Evolutionary conservation across 2,888 invertebrate genomes (phyloP).

Genomic region (Drosophila meridionalis): DNA sequence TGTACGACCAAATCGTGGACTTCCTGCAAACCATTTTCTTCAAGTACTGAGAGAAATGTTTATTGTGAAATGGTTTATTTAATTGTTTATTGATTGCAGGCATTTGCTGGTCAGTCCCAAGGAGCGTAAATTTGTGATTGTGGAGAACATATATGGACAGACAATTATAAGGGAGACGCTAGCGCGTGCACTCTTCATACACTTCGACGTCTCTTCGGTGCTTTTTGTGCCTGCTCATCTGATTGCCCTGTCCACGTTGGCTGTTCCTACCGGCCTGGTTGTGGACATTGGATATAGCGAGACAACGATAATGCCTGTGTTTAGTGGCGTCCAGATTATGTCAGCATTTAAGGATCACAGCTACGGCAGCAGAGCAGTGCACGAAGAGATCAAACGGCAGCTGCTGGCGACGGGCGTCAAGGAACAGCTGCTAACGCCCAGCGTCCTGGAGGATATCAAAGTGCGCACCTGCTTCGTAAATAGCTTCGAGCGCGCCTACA

Average conservation of each 20-base stretch:
- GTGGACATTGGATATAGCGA: conserved; percentile 95
- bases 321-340: conserved; percentile 93
- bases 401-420: conserved; percentile 86
- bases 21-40: conserved; percentile 95
- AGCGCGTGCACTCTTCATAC: conserved; percentile 95
- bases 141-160: conserved; percentile 94
- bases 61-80: not conserved
- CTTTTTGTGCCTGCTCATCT: conserved; percentile 94
- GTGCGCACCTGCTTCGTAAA: conserved; percentile 96
- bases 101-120: conserved; percentile 96
- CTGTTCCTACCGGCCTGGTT: conserved; percentile 92
- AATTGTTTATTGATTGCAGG: conserved; percentile 85
- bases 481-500: conserved; percentile 88
- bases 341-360: conserved; percentile 93
- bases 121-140: conserved; percentile 95
- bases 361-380: conserved; percentile 91
- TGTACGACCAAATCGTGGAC: conserved; percentile 94
- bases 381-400: conserved; percentile 87
- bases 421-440: conserved; percentile 85
- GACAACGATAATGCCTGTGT: conserved; percentile 92
- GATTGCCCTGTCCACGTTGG: conserved; percentile 93
- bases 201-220: conserved; percentile 94
- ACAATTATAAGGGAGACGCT: conserved; percentile 93
- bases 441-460: conserved; percentile 91
- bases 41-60: conserved; percentile 87